Evolutionary conservation across 2,888 invertebrate genomes (phyloP).

Genomic region (Criorhina ranunculi): DNA sequence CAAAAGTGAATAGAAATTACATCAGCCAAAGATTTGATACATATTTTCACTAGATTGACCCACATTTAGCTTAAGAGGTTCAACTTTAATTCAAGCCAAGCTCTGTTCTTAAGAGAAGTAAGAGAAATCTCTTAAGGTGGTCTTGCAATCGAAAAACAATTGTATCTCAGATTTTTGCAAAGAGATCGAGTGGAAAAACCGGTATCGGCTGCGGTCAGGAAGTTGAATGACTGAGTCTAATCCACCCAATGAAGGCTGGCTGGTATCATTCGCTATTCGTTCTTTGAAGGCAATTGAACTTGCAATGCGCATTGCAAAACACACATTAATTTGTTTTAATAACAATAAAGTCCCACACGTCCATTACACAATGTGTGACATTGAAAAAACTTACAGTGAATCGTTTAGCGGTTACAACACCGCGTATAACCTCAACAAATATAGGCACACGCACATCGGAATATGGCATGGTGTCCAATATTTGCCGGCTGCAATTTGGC

Average conservation of each 20-base stretch:
- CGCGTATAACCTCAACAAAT: conserved; percentile 38
- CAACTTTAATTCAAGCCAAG: background rate
- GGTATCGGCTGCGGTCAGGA: conserved; percentile 23
- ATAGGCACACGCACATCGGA: conserved; percentile 50
- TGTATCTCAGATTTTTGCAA: background rate
- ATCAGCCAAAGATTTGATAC: conserved; percentile 50
- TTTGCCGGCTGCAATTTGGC: conserved; percentile 17
- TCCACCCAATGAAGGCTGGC: conserved; percentile 12
- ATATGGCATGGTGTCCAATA: conserved; percentile 46
- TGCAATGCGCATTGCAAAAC: conserved; percentile 20
- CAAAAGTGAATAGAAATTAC: conserved; percentile 40
- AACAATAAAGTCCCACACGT: conserved; percentile 41
- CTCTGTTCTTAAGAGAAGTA: conserved; percentile 36
- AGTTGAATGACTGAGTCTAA: conserved; percentile 22
- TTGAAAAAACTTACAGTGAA: conserved; percentile 60
- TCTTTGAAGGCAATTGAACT: conserved; percentile 57
- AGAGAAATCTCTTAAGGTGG: conserved; percentile 11
- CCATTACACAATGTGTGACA: conserved; percentile 60
- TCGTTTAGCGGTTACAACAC: conserved; percentile 45
- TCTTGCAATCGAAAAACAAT: background rate
- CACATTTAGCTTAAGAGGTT: conserved; percentile 2
- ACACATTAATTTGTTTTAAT: conserved; percentile 49
- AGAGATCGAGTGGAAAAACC: conserved; percentile 40
- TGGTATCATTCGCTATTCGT: conserved; percentile 32
- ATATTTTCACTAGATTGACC: conserved; percentile 32